Percentiles rank a stretch among this genome's conserved stretches.
Conservation (phyloP, 92 coral and sea anemone species). For the Epizoanthus fatuus region DNA sequence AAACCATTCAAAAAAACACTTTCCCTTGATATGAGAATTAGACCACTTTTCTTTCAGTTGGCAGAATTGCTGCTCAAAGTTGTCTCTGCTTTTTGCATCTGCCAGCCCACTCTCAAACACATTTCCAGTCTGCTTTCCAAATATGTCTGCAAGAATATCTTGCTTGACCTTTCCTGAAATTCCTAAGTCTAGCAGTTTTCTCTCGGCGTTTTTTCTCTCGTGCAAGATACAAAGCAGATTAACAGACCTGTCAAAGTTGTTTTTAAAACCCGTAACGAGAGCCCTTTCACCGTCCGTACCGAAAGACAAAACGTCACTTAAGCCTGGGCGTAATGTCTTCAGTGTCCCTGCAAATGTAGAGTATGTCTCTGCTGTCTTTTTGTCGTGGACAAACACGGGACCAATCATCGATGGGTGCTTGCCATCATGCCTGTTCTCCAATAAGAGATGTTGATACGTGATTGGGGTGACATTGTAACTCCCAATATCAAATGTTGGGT, state of each 20-base stretch:
- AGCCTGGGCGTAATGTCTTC: constrained; percentile 20
- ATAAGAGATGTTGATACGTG: constrained; percentile 52
- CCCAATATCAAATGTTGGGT: constrained; percentile 58
- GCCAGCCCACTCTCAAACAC: constrained; percentile 50
- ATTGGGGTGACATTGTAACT: constrained; percentile 52
- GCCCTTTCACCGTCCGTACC: constrained; percentile 40
- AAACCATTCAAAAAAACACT: constrained; percentile 28
- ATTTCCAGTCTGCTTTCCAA: constrained; percentile 36
- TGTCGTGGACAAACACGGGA: constrained; percentile 42
- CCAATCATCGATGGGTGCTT: constrained; percentile 52
- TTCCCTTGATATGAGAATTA: constrained; percentile 29
- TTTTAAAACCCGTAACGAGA: constrained; percentile 16
- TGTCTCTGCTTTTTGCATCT: constrained; percentile 15
- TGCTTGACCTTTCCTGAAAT: constrained; percentile 27
- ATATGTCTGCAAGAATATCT: constrained; percentile 29
- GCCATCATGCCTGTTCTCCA: constrained; percentile 42
- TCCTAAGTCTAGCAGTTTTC: constrained; percentile 32
- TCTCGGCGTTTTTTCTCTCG: constrained; percentile 36
- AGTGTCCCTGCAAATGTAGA: constrained; percentile 30
- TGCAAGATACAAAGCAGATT: constrained; percentile 37
- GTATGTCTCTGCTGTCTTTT: constrained; percentile 28
- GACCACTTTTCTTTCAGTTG: constrained; percentile 35
- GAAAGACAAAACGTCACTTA: constrained; percentile 23
- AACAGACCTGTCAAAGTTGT: constrained; percentile 39
- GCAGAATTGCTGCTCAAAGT: background rate